Conservation (phyloP, 2,888 invertebrate genomes). For the Melanchra persicariae region DNA sequence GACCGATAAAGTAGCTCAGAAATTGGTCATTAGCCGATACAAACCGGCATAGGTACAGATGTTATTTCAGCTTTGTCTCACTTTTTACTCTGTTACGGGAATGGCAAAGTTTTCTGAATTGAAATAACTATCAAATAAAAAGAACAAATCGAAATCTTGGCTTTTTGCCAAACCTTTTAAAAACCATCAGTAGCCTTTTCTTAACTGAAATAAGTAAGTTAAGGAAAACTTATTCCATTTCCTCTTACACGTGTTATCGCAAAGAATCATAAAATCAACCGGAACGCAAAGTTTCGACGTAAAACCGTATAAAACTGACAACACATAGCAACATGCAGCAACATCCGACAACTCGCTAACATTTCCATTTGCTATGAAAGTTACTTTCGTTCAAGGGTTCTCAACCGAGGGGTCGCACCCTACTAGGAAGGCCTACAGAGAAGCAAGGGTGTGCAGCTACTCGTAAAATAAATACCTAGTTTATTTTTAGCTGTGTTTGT, state of each 20-base stretch:
- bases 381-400: constrained; percentile 7
- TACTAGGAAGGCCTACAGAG: background rate
- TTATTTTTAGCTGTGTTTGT: too few species aligned
- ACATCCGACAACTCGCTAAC: constrained; percentile 43
- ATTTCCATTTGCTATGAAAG: constrained; percentile 48
- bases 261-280: constrained; percentile 2
- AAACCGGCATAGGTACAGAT: too few species aligned
- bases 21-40: too few species aligned
- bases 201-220: background rate
- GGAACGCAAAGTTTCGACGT: constrained; percentile 18
- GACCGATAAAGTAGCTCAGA: too few species aligned
- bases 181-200: too few species aligned
- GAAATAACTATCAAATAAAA: too few species aligned
- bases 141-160: too few species aligned
- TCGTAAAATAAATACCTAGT: background rate
- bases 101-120: too few species aligned
- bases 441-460: rapidly evolving
- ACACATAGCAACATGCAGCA: constrained; percentile 4
- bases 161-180: too few species aligned
- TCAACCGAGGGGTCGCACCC: background rate
- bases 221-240: background rate
- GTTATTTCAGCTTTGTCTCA: too few species aligned
- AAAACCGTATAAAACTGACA: constrained; percentile 27
- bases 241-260: background rate
- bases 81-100: too few species aligned